Evolutionary conservation across 30 jellyfish, hydroid and myxozoan species (phyloP).

Genomic region (Chrysaora quinquecirrha): DNA sequence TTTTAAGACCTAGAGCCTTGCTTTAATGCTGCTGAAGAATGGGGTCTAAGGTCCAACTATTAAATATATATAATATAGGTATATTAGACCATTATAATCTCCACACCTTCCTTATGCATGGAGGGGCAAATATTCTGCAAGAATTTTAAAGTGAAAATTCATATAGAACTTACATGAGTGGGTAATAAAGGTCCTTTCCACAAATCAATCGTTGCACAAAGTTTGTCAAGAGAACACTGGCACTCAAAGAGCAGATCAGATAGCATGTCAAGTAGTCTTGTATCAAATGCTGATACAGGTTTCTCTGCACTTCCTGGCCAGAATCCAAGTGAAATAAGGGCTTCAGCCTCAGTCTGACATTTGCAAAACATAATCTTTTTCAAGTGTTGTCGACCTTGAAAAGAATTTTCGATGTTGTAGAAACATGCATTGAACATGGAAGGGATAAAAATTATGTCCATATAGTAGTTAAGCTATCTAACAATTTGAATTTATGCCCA

Average conservation of each 20-base stretch:
- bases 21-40: no score
- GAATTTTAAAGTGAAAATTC: background rate
- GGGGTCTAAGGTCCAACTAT: no score
- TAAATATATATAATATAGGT: background rate
- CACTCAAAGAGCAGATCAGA: constrained; percentile 7
- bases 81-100: no score
- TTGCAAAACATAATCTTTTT: constrained; percentile 12
- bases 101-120: no score
- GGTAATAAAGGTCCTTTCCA: background rate
- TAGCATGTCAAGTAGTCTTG: background rate
- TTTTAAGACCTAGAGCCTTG: no score
- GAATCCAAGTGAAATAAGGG: constrained; percentile 5
- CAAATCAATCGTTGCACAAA: background rate
- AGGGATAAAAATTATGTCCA: no score
- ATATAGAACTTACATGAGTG: background rate
- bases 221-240: background rate
- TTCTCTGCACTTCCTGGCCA: constrained; percentile 9
- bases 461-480: no score
- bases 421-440: no score
- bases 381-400: constrained; percentile 13
- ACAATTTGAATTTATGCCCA: no score
- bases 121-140: no score
- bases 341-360: constrained; percentile 17
- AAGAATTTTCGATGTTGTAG: no score
- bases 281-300: constrained; percentile 9